A percentile compares a stretch with the other conserved stretches of the same genome.
These are phyloP conservation scores for Acleris emargana DNA, from an alignment of 2,888 invertebrate species.

Conservation along the genomic window DNA sequence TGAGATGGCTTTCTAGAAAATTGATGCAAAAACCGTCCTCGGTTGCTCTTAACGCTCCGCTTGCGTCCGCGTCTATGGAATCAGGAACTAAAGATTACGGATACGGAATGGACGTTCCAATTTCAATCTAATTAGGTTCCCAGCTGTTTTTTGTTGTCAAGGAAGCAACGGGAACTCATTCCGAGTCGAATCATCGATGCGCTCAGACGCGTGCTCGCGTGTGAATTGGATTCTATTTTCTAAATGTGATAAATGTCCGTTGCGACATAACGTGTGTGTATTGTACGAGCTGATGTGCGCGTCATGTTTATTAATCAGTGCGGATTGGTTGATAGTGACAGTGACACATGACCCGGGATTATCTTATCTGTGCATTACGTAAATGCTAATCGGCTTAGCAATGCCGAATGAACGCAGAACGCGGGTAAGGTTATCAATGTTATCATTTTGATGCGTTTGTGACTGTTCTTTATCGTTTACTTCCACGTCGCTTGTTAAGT, in stretches of 20 bases:
- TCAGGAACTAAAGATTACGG: slow-evolving; percentile 36
- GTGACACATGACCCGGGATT: slow-evolving; percentile 41
- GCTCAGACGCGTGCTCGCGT: slow-evolving; percentile 51
- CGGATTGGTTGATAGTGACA: slow-evolving; percentile 22
- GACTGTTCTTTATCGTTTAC: not conserved
- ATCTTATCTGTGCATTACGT: slow-evolving; percentile 47
- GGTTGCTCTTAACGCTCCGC: slow-evolving; percentile 35
- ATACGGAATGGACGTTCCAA: slow-evolving; percentile 38
- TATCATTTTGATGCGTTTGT: slow-evolving; percentile 21
- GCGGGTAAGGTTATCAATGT: slow-evolving; percentile 57
- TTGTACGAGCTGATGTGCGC: slow-evolving; percentile 1
- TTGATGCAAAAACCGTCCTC: slow-evolving; percentile 18
- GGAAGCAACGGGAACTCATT: slow-evolving; percentile 44
- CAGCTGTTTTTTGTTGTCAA: slow-evolving; percentile 36
- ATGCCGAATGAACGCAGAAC: slow-evolving; percentile 66
- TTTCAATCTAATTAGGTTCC: slow-evolving; percentile 35
- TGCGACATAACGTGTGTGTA: slow-evolving; percentile 9
- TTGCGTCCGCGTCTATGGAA: slow-evolving; percentile 32
- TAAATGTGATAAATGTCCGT: slow-evolving; percentile 24
- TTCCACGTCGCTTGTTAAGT: not conserved
- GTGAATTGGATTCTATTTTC: slow-evolving; percentile 39
- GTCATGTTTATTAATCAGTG: slow-evolving; percentile 43
- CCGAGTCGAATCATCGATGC: slow-evolving; percentile 46
- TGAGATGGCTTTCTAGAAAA: slow-evolving; percentile 22
- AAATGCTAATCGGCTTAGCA: slow-evolving; percentile 38